A percentile compares a stretch with the other conserved stretches of the same genome.
Conservation (phyloP, 2,888 invertebrate genomes). For the Lepidochitona cinerea region DNA sequence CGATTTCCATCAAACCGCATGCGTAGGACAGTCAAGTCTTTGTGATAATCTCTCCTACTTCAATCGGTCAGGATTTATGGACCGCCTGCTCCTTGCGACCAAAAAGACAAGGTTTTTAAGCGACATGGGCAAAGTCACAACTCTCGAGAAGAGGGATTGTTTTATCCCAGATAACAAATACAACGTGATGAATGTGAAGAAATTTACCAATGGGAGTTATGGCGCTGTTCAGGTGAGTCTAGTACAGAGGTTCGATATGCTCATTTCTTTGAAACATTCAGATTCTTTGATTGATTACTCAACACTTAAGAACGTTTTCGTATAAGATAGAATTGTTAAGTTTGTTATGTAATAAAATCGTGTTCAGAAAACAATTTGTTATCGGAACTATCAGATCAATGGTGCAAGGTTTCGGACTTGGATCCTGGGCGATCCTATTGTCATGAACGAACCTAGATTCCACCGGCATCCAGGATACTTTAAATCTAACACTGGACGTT, state of each 20-base stretch:
- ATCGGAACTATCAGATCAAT: too few relatives aligned
- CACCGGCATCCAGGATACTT: too few relatives aligned
- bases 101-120: not conserved
- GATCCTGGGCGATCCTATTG: too few relatives aligned
- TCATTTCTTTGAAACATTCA: too few relatives aligned
- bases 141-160: not conserved
- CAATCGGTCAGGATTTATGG: slow-evolving; percentile 10
- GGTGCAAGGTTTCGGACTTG: too few relatives aligned
- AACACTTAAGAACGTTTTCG: too few relatives aligned
- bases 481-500: too few relatives aligned
- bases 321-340: too few relatives aligned
- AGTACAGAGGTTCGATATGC: not conserved
- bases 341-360: too few relatives aligned
- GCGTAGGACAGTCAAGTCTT: slow-evolving; percentile 32
- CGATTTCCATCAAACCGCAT: slow-evolving; percentile 26
- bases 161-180: not conserved
- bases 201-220: not conserved
- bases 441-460: too few relatives aligned
- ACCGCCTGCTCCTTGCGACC: not conserved
- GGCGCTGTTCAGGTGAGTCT: not conserved
- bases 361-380: too few relatives aligned
- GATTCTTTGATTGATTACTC: too few relatives aligned
- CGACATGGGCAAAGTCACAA: not conserved
- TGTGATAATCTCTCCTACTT: slow-evolving; percentile 36
- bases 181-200: not conserved